Conservation (phyloP, 2,797 vertebrate species). For the Calcarius lapponicus region DNA sequence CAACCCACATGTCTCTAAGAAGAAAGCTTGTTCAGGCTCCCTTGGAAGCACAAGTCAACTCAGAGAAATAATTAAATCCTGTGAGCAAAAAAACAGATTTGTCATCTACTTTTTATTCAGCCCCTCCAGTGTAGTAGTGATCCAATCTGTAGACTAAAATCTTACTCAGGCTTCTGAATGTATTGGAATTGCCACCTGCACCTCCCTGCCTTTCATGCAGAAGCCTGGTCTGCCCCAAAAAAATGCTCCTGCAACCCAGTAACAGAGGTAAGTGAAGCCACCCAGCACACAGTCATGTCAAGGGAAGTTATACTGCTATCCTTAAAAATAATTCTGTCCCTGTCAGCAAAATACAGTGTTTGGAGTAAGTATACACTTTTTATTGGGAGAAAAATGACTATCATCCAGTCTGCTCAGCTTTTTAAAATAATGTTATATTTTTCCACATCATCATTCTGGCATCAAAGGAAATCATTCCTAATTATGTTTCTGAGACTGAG, state of each 20-base stretch:
- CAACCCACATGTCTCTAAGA: background rate
- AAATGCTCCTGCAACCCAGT: background rate
- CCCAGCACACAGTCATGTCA: background rate
- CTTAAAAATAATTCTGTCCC: background rate
- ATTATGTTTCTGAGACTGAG: background rate
- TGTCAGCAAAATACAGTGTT: background rate
- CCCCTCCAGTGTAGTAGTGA: background rate
- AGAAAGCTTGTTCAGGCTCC: background rate
- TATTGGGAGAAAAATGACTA: background rate
- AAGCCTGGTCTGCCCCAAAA: background rate
- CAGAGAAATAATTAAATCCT: background rate
- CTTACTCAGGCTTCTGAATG: background rate
- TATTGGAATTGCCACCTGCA: background rate
- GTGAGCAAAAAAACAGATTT: background rate
- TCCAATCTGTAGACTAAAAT: background rate
- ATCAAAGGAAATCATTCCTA: conserved; percentile 10
- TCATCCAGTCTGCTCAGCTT: background rate
- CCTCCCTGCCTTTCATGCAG: background rate
- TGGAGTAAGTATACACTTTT: background rate
- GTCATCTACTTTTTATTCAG: background rate
- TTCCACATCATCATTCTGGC: background rate
- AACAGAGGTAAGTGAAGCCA: background rate
- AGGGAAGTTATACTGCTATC: background rate
- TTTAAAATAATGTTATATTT: background rate
- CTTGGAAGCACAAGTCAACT: background rate